Conservation (phyloP, 1,140 invertebrate genomes). For the Aleiodes sp. region DNA sequence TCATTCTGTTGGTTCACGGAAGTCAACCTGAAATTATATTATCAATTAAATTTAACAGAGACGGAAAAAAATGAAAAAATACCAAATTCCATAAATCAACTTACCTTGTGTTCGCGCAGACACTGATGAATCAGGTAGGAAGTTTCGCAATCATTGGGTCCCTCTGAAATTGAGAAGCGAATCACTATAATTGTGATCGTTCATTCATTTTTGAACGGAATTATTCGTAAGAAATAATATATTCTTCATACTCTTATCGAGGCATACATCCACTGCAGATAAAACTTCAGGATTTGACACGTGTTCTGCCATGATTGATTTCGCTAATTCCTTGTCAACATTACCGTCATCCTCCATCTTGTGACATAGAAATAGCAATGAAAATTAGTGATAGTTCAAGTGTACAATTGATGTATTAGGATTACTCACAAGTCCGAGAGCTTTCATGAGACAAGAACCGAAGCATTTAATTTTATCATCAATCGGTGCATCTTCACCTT, state of each 20-base stretch:
- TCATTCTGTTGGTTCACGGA: no score
- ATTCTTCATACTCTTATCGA: neutral
- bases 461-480: constrained; percentile 15
- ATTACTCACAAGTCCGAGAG: neutral
- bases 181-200: neutral
- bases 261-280: neutral
- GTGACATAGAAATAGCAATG: neutral
- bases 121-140: neutral
- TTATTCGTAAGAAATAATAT: neutral
- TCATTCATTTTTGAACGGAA: neutral
- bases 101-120: neutral
- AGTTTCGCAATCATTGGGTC: neutral
- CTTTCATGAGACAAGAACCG: constrained; percentile 8
- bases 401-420: neutral
- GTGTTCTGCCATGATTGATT: neutral
- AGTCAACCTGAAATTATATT: no score
- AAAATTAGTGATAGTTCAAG: neutral
- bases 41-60: no score
- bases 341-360: neutral
- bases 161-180: neutral
- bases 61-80: no score
- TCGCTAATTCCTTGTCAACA: neutral
- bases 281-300: neutral
- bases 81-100: no score
- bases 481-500: neutral